These are phyloP conservation scores for Battus philenor DNA, from an alignment of 1,140 invertebrate species.

Conservation along the genomic window DNA sequence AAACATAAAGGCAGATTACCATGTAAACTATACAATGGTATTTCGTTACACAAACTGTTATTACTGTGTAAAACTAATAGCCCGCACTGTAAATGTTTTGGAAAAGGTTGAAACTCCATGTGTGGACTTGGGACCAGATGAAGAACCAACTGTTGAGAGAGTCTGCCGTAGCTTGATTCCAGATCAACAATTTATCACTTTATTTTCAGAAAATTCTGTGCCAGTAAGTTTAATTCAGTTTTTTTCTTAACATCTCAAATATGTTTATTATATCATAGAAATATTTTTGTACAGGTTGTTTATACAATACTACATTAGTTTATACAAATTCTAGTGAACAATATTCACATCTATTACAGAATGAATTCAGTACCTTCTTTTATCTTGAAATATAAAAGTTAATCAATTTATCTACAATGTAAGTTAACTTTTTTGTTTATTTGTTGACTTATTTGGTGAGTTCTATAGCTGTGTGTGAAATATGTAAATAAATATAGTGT, in stretches of 20 bases:
- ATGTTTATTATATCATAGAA: background rate
- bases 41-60: constrained; percentile 86
- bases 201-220: constrained; percentile 93
- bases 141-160: constrained; percentile 83
- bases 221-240: constrained; percentile 72
- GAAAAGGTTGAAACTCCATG: constrained; percentile 93
- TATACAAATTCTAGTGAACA: constrained; percentile 4
- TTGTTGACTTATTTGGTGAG: too few species aligned
- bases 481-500: too few species aligned
- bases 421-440: too few species aligned
- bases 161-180: constrained; percentile 85
- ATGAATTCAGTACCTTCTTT: too few species aligned
- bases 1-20: constrained; percentile 82
- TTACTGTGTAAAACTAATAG: constrained; percentile 89
- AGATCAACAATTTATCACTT: constrained; percentile 88
- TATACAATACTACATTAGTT: constrained; percentile 1
- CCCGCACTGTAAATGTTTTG: constrained; percentile 92
- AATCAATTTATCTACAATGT: too few species aligned
- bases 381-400: too few species aligned
- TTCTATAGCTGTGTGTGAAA: too few species aligned
- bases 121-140: constrained; percentile 79
- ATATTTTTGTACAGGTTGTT: background rate
- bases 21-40: constrained; percentile 91
- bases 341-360: too few species aligned
- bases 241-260: background rate